phyloP scores from a whole-genome alignment of 2,113 vertebrate genomes.

The Hippopotamus amphibius region DNA sequence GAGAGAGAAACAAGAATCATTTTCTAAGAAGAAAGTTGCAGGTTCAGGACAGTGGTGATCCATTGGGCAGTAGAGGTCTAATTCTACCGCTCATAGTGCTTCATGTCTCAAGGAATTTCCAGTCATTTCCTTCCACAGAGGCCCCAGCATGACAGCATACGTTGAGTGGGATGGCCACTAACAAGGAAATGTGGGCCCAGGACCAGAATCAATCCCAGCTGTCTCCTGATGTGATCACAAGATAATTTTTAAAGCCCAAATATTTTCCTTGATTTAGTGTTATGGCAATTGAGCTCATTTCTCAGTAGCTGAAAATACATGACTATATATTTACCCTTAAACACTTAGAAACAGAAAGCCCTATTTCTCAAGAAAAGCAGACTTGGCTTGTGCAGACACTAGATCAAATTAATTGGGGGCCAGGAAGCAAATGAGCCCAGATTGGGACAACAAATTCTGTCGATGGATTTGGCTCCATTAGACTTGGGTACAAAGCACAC shows the following conservation, averaged over 20 bases:
- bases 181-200: not conserved
- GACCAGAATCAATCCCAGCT: conserved; percentile 22
- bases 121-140: not conserved
- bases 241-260: conserved; percentile 59
- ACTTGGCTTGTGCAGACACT: not conserved
- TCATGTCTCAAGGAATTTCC: not conserved
- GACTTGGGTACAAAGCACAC: conserved; percentile 17
- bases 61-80: not conserved
- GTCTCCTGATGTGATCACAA: conserved; percentile 24
- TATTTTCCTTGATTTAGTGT: conserved; percentile 52
- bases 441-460: conserved; percentile 65
- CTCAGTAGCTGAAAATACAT: conserved; percentile 60
- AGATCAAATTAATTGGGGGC: conserved; percentile 63
- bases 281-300: conserved; percentile 51
- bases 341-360: conserved; percentile 53
- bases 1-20: not conserved
- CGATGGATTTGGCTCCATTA: conserved; percentile 48
- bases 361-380: conserved; percentile 65
- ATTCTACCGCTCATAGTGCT: not conserved
- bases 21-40: not conserved
- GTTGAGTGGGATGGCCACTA: not conserved
- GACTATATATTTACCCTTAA: conserved; percentile 57
- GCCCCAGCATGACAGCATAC: not conserved
- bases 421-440: conserved; percentile 57
- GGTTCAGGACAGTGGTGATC: not conserved